Evolutionary conservation across 2,888 invertebrate species (phyloP), one percentile per base, ranked within the genome.

Genomic region (Athalia circularis): DNA sequence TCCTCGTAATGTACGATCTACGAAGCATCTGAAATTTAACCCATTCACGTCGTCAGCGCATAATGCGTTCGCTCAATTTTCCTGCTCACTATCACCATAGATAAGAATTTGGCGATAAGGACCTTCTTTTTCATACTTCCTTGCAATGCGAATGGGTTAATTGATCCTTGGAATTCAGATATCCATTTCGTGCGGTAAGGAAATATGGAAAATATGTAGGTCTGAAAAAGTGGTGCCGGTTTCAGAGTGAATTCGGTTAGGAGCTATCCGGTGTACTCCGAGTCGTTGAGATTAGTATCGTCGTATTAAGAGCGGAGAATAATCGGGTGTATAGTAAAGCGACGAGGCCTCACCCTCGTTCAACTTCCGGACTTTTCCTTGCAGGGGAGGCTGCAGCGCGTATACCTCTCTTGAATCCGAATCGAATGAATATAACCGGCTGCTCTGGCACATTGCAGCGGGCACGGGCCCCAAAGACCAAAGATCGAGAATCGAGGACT

Each of bases 381-480:
- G 48, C 57, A 57, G 47, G 72, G 59, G 47, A 59, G 57, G 43
- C 45, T 45, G 13, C 47, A 59, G 52, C n/a, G 61, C n/a, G 65
- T n/a, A 11, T 62, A 13, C 75, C 64, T 75, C 75, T 61, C 48
- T 62, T 50, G 50, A 75, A 75, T 64, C 75, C 75, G 62, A 75
- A 75, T 75, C 75, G 75, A 75, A 75, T 61, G 75, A 75, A 75
- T 62, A 50, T 62, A 62, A 75, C 62, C 62, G 62, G 61, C 70
- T 70, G 70, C 47, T 74, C 29, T 4, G 13, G 29, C 3, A 48
- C 3, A 47, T n/a, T 43, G 62, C 57, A 13, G 54, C 57, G 72
- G 70, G 52, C 47, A 59, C 74, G 67, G 72, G 79, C 82, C 84
- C 84, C 81, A 81, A 85, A 81, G 84, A 86, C 83, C 80, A 80